Conservation (phyloP, 2,888 invertebrate species). For the Mamestra brassicae region DNA sequence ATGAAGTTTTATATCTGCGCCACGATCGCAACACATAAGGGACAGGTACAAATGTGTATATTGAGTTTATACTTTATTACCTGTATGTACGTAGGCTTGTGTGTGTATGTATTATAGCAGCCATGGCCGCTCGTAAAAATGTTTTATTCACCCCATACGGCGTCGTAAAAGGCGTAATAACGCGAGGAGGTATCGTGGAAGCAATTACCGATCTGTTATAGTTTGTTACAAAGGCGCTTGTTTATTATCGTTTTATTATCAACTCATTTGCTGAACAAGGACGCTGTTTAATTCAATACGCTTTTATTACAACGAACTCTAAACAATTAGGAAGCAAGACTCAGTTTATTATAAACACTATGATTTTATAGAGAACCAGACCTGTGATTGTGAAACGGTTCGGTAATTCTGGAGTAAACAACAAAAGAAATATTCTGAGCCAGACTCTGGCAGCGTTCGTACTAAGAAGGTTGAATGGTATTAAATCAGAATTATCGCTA, state of each 20-base stretch:
- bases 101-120: constrained; percentile 85
- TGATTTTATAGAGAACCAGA: constrained; percentile 62
- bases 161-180: constrained; percentile 91
- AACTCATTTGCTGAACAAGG: constrained; percentile 89
- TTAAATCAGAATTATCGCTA: constrained; percentile 72
- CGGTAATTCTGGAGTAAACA: constrained; percentile 17
- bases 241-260: constrained; percentile 91
- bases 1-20: constrained; percentile 52
- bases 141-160: constrained; percentile 91
- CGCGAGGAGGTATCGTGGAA: constrained; percentile 90
- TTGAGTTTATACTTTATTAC: constrained; percentile 78
- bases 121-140: constrained; percentile 91
- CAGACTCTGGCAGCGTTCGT: constrained; percentile 34
- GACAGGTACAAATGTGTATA: constrained; percentile 66
- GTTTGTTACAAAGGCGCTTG: constrained; percentile 91
- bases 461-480: constrained; percentile 60
- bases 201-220: constrained; percentile 91
- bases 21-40: constrained; percentile 55
- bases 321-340: constrained; percentile 65
- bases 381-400: constrained; percentile 49
- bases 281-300: constrained; percentile 87
- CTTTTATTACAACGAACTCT: constrained; percentile 76
- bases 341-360: constrained; percentile 54
- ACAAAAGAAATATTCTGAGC: constrained; percentile 16
- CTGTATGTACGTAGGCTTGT: constrained; percentile 72